Base-by-base conservation (phyloP, 2,113 vertebrate genomes). In the Sebastes fasciatus region DNA sequence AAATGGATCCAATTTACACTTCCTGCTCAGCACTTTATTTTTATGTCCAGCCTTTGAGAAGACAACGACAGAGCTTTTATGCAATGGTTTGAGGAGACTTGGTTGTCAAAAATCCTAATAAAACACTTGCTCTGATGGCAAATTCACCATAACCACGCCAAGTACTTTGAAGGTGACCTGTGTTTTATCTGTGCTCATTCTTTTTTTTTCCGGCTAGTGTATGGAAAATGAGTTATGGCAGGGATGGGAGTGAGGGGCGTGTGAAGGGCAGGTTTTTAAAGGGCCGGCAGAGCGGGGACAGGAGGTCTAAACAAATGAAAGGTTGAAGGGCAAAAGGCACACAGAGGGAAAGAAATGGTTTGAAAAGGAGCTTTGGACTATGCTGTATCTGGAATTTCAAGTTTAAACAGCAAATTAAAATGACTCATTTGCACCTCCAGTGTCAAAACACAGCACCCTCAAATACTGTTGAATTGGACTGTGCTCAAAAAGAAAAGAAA, bases 121-220 rank as follows among this genome's bases (percentile, higher is more conserved):
- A 86, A 91, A 86, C 58, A 81, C 79, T 80, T 65, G 69, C 63
- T 82, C 74, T 75, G 58, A 82, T 83, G 58, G 81, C 60, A 34
- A 93, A 84, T 89, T 92, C 90, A 84, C 67, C 88, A 88, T 80
- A 91, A 91, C 88, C 79, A 88, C 4, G 51, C 21, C 80, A 88
- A 83, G 85, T 73, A 86, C 72, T 90, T 42, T 93, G 86, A 85
- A 93, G 90, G 92, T 94, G 90, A 92, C 92, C 89, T 72, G 61
- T 57, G 84, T 90, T 94, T 94, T 86, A 92, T 92, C 80, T 90
- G 65, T 77, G 78, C 82, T 86, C 72, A n/a, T 86, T 80, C 71
- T 54, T 80, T 84, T 51, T 87, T 85, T 86, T 73, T 86, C 60
- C 55, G 87, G 72, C 80, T 75, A 68, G 85, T 81, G 82, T 70